Evolutionary conservation across 2,888 invertebrate species (phyloP).

Genomic region (Formica aserva): DNA sequence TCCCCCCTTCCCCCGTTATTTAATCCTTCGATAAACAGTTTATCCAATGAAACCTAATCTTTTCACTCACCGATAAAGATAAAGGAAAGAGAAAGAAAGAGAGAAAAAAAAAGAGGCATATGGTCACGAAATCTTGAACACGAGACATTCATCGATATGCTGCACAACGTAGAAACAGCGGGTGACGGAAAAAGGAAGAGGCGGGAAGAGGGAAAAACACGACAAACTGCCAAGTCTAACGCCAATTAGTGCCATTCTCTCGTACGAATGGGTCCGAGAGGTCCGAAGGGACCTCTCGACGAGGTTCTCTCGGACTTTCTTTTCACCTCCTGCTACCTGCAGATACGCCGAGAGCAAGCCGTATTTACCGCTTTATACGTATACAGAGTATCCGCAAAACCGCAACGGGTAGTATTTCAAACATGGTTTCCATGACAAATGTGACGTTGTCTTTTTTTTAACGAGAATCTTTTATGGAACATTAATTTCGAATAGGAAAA

Average conservation of each 20-base stretch:
- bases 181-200: conserved; percentile 26
- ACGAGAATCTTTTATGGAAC: background rate
- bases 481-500: background rate
- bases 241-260: conserved; percentile 85
- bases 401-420: background rate
- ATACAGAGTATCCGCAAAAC: background rate
- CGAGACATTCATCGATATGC: conserved; percentile 56
- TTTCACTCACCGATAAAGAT: background rate
- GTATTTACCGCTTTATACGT: conserved; percentile 68
- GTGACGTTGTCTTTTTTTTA: background rate
- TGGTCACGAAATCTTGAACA: conserved; percentile 69
- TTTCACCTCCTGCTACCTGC: conserved; percentile 60
- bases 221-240: conserved; percentile 85
- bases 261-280: conserved; percentile 75
- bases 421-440: background rate
- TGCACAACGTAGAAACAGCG: conserved; percentile 53
- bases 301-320: conserved; percentile 71
- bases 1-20: background rate
- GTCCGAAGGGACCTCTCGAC: conserved; percentile 52
- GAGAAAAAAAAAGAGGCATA: conserved; percentile 51
- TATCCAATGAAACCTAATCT: background rate
- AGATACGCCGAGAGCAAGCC: conserved; percentile 70
- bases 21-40: background rate
- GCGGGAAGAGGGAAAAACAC: conserved; percentile 77
- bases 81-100: conserved; percentile 14